Percentiles rank a stretch among this genome's conserved stretches.
Evolutionary conservation across 2,797 vertebrate genomes (phyloP).

Genomic region (Nasua narica): DNA sequence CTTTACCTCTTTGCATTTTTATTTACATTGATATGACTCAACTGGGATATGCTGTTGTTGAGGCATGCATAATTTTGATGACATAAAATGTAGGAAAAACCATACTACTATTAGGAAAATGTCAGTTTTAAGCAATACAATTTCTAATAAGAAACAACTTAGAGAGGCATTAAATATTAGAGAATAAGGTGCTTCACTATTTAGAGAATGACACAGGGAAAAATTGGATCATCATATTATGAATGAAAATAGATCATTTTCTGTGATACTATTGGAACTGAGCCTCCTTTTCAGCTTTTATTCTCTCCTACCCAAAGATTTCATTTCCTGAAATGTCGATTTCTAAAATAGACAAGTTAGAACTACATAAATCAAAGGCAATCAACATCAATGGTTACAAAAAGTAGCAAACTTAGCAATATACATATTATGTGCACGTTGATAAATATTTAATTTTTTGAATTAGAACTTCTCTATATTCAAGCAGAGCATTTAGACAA

Average conservation of each 20-base stretch:
- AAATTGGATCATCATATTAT: conserved; percentile 42
- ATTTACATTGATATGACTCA: conserved; percentile 67
- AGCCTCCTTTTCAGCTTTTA: background rate
- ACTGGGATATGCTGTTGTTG: conserved; percentile 30
- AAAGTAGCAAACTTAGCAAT: background rate
- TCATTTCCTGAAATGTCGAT: background rate
- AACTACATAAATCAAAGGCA: background rate
- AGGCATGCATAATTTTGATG: conserved; percentile 64
- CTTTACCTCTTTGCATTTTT: conserved; percentile 74
- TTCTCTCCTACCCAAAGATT: background rate
- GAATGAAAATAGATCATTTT: conserved; percentile 28
- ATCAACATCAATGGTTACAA: background rate
- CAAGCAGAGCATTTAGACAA: background rate
- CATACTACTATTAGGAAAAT: conserved; percentile 49
- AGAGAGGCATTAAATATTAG: conserved; percentile 54
- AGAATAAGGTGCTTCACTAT: background rate
- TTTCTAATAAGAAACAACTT: conserved; percentile 57
- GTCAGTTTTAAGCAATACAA: conserved; percentile 46
- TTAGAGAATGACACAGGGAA: background rate
- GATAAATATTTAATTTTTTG: background rate
- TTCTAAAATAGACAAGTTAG: background rate
- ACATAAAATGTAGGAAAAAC: conserved; percentile 54
- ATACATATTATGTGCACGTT: background rate
- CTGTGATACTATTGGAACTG: background rate
- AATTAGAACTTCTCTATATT: background rate